A percentile compares a stretch with the other conserved stretches of the same genome.
phyloP scores from a whole-genome alignment of 2,113 vertebrate genomes.

The Apus apus region DNA sequence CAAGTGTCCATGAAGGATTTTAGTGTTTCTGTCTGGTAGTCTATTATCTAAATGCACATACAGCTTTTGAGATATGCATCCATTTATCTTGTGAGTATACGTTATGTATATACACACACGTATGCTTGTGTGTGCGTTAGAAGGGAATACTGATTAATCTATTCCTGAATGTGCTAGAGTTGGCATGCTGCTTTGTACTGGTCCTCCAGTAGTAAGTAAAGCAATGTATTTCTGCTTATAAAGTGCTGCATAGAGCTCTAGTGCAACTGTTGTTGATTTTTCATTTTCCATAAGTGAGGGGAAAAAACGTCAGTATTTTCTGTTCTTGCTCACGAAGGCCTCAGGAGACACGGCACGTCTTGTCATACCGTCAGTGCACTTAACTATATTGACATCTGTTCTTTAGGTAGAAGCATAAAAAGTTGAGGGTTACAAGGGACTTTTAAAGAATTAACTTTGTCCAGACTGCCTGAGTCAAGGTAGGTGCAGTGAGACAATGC shows the following conservation, averaged over 20 bases:
- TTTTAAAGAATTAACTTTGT: background rate
- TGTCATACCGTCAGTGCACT: background rate
- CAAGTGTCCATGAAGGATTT: background rate
- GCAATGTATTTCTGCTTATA: background rate
- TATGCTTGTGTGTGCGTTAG: background rate
- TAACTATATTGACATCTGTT: background rate
- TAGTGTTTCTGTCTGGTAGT: background rate
- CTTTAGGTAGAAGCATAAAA: background rate
- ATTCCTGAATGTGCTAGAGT: background rate
- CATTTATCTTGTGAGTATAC: background rate
- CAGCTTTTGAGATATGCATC: background rate
- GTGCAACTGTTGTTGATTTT: background rate
- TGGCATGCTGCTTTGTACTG: background rate
- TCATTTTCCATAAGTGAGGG: background rate
- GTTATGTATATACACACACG: rapidly evolving
- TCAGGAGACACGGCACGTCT: background rate
- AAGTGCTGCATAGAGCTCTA: background rate
- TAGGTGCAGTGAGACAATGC: background rate
- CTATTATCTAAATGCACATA: background rate
- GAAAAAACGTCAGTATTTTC: background rate
- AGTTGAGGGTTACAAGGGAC: background rate
- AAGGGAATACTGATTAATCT: background rate
- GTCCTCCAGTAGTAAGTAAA: background rate
- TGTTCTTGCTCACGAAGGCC: background rate
- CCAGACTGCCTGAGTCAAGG: background rate